Evolutionary conservation across 2,888 invertebrate genomes (phyloP).

Genomic region (Osedax fenrisi): DNA sequence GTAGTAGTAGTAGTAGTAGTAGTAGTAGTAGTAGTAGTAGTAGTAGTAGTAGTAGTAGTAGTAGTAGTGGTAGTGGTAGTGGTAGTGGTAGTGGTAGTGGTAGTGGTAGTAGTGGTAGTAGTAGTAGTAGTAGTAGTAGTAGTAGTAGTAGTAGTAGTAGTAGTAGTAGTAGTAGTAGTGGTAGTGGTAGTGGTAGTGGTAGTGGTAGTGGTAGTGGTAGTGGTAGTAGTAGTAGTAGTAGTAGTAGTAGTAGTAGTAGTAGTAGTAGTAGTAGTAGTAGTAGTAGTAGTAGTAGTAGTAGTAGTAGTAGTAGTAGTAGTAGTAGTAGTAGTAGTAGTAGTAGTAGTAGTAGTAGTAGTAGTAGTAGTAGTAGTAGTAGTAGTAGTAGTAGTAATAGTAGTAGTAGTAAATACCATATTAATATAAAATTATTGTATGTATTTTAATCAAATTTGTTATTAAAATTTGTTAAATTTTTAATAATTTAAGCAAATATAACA

Average conservation of each 20-base stretch:
- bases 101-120: not conserved
- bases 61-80: slow-evolving; percentile 6
- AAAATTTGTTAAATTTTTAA: too few species aligned
- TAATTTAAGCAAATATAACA: too few species aligned
- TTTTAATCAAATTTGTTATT: too few species aligned
- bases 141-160: too few species aligned
- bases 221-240: not conserved
- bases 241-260: not conserved
- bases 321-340: too few species aligned
- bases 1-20: not conserved
- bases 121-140: too few species aligned
- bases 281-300: slow-evolving; percentile 2
- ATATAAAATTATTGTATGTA: too few species aligned
- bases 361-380: too few species aligned
- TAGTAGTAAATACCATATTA: too few species aligned
- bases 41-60: slow-evolving; percentile 6
- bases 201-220: not conserved
- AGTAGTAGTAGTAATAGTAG: too few species aligned
- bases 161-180: not conserved
- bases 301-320: too few species aligned
- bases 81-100: slow-evolving; percentile 1
- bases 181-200: not conserved
- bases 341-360: too few species aligned
- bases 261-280: not conserved
- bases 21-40: not conserved